phyloP scores from a whole-genome alignment of 2,888 invertebrate species.

The Dryocosmus kuriphilus region DNA sequence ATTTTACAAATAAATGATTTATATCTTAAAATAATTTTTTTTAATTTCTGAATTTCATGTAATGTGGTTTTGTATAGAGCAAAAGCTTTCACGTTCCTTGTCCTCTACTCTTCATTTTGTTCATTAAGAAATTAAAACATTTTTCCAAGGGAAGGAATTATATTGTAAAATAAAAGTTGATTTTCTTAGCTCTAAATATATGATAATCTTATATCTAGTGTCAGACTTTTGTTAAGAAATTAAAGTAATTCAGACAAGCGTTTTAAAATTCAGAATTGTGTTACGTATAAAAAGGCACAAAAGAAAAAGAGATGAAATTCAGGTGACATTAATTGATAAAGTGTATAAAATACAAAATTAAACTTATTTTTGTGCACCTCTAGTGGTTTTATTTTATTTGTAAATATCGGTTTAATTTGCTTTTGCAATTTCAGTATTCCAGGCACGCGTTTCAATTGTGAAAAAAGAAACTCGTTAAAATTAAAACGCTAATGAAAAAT shows the following conservation, averaged over 20 bases:
- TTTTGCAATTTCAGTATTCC: not conserved
- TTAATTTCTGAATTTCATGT: not conserved
- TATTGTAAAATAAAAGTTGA: not conserved
- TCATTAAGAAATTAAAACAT: not conserved
- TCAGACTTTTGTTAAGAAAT: not conserved
- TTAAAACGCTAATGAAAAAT: not conserved
- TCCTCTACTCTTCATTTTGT: not conserved
- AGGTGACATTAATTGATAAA: not conserved
- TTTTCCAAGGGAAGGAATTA: not conserved
- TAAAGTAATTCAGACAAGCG: not conserved
- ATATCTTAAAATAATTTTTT: constrained; percentile 8
- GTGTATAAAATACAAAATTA: not conserved
- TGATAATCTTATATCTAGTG: constrained; percentile 1
- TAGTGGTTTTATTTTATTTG: not conserved
- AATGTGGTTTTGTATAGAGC: not conserved
- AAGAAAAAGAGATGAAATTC: no score
- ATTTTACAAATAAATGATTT: constrained; percentile 25
- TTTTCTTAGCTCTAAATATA: not conserved
- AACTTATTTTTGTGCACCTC: not conserved
- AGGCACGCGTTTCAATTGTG: not conserved
- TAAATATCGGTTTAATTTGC: not conserved
- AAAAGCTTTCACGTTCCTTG: not conserved
- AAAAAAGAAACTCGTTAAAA: not conserved
- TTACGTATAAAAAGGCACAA: no score
- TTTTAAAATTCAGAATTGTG: no score